These are phyloP conservation scores for Alloplasta piceator DNA, from an alignment of 2,888 invertebrate genomes.

Conservation along the genomic window DNA sequence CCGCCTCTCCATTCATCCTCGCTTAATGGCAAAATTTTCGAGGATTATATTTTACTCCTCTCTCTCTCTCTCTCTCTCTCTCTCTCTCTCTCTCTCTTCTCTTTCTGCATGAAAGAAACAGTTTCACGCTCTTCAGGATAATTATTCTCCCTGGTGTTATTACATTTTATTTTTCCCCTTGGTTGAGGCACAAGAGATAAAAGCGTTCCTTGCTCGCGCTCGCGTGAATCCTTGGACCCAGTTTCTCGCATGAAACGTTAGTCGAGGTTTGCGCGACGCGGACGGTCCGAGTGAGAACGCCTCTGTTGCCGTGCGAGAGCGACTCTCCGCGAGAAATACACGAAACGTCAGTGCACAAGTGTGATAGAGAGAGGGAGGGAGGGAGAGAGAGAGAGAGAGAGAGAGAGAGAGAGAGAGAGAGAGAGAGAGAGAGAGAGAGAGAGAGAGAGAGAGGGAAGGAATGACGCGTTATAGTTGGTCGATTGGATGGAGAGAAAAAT, in stretches of 20 bases:
- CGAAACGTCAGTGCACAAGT: conserved; percentile 1
- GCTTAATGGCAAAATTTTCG: too few species aligned
- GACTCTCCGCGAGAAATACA: not conserved
- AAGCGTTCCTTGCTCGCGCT: conserved; percentile 58
- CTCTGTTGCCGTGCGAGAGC: conserved; percentile 25
- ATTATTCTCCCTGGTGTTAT: too few species aligned
- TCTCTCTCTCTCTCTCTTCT: too few species aligned
- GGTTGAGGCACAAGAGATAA: conserved; percentile 37
- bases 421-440: conserved; percentile 44
- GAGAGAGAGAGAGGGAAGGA: conserved; percentile 36
- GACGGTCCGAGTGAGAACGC: not conserved
- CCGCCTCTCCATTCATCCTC: too few species aligned
- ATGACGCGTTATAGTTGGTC: not conserved
- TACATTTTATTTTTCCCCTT: conserved; percentile 40
- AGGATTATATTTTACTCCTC: too few species aligned
- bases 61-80: too few species aligned
- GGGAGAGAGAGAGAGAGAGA: conserved; percentile 49
- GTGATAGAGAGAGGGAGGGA: conserved; percentile 47
- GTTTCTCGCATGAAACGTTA: conserved; percentile 29
- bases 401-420: conserved; percentile 44
- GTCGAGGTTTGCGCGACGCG: not conserved
- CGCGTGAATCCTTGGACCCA: conserved; percentile 48
- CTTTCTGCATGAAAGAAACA: too few species aligned
- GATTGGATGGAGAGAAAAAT: conserved; percentile 7
- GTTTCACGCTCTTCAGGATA: too few species aligned